These are phyloP conservation scores for human (Homo sapiens) DNA, from an alignment of 2,113 vertebrate species.

Conservation along the genomic window DNA sequence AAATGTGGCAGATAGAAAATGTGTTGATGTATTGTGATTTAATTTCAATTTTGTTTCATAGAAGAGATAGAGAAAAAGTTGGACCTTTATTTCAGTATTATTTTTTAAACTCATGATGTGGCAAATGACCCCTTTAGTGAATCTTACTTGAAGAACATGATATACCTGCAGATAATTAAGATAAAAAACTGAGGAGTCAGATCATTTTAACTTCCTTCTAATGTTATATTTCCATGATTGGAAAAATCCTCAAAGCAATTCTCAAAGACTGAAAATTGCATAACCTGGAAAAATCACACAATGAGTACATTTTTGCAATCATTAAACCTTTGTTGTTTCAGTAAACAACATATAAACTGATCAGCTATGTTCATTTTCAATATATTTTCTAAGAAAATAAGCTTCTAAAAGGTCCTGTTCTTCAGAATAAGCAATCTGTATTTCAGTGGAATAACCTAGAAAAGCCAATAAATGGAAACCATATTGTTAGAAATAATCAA, in stretches of 20 bases:
- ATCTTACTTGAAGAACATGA: not conserved
- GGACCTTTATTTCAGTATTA: not conserved
- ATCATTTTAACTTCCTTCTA: not conserved
- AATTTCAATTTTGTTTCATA: slow-evolving; percentile 17
- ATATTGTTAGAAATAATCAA: slow-evolving; percentile 21
- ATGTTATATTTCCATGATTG: slow-evolving; percentile 6
- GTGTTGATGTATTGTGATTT: not conserved
- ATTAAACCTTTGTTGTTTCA: slow-evolving; percentile 7
- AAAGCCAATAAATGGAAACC: slow-evolving; percentile 28
- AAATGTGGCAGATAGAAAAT: not conserved
- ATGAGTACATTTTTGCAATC: not conserved
- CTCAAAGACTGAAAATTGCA: not conserved
- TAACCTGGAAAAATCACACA: not conserved
- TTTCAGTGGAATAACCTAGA: not conserved
- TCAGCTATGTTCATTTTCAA: not conserved
- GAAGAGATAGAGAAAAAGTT: not conserved
- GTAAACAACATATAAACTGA: not conserved
- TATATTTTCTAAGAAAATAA: not conserved
- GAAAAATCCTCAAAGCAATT: not conserved
- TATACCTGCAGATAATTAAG: not conserved
- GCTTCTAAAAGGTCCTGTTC: not conserved
- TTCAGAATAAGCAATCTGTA: not conserved
- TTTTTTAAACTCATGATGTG: slow-evolving; percentile 8
- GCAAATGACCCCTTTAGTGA: not conserved
- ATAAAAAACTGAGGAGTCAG: not conserved